These are phyloP conservation scores for Tholera decimalis DNA, from an alignment of 2,888 invertebrate species.

Conservation along the genomic window DNA sequence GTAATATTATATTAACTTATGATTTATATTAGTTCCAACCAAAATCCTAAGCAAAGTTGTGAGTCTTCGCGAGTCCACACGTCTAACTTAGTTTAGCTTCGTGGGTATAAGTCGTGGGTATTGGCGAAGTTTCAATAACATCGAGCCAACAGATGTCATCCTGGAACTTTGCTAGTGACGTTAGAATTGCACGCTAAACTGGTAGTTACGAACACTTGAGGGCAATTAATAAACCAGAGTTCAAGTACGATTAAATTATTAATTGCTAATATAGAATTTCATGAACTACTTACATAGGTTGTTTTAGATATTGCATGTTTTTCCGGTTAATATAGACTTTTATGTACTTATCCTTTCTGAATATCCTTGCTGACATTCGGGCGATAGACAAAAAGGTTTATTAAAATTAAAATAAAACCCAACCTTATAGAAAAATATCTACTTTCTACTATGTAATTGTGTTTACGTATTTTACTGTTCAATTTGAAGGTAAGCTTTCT, in stretches of 20 bases:
- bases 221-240: conserved; percentile 28
- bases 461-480: too few relatives aligned
- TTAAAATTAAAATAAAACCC: too few relatives aligned
- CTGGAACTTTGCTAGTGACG: conserved; percentile 51
- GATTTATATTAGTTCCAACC: conserved; percentile 15
- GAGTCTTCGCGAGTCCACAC: conserved; percentile 16
- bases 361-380: too few relatives aligned
- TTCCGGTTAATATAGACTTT: too few relatives aligned
- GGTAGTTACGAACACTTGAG: conserved; percentile 34
- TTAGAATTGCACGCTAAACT: conserved; percentile 40
- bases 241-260: conserved; percentile 19
- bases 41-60: conserved; percentile 7
- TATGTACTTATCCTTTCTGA: too few relatives aligned
- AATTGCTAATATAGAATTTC: not conserved
- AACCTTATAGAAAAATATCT: too few relatives aligned
- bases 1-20: too few relatives aligned
- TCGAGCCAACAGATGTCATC: conserved; percentile 54
- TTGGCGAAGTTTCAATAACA: conserved; percentile 51
- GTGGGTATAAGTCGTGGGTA: conserved; percentile 37
- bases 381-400: too few relatives aligned
- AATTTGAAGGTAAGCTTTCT: too few relatives aligned
- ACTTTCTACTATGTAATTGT: too few relatives aligned
- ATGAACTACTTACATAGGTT: not conserved
- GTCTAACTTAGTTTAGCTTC: conserved; percentile 16
- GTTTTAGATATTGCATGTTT: too few relatives aligned